Conservation (phyloP, 2,888 invertebrate species). For the Coleophora flavipennella region DNA sequence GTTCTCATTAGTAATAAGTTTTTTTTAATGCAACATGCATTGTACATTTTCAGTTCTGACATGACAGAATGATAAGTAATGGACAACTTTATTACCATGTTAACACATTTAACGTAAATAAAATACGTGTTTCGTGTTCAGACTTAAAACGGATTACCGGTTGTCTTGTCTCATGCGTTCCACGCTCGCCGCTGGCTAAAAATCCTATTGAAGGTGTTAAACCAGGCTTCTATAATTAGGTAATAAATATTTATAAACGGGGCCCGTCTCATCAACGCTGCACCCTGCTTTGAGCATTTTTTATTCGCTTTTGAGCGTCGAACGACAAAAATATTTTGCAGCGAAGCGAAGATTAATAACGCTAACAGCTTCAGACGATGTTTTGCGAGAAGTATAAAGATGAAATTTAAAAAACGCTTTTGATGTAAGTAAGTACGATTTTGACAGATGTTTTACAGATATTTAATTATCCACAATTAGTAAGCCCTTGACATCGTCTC, state of each 20-base stretch:
- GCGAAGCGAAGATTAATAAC: constrained; percentile 27
- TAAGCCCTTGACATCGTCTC: no score
- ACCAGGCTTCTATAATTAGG: constrained; percentile 52
- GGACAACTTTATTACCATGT: constrained; percentile 40
- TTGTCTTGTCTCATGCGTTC: constrained; percentile 27
- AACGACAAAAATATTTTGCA: constrained; percentile 23
- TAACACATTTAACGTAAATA: constrained; percentile 30
- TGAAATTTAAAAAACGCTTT: constrained; percentile 12
- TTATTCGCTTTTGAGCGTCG: constrained; percentile 36
- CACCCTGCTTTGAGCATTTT: constrained; percentile 28
- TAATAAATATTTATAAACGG: constrained; percentile 68
- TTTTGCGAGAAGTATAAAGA: no score
- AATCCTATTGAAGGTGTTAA: constrained; percentile 44
- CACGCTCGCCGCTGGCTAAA: constrained; percentile 37
- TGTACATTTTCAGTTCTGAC: constrained; percentile 16
- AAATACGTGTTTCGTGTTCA: constrained; percentile 7
- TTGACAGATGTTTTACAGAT: no score
- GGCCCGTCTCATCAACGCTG: constrained; percentile 39
- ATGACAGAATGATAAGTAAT: constrained; percentile 35
- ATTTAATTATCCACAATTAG: no score
- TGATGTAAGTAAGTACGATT: not conserved
- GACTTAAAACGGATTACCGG: constrained; percentile 17
- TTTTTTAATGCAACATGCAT: constrained; percentile 18
- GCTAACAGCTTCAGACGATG: constrained; percentile 43
- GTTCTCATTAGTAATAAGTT: constrained; percentile 8